Conservation (phyloP, 2,797 vertebrate genomes). For the Poecilia picta region DNA sequence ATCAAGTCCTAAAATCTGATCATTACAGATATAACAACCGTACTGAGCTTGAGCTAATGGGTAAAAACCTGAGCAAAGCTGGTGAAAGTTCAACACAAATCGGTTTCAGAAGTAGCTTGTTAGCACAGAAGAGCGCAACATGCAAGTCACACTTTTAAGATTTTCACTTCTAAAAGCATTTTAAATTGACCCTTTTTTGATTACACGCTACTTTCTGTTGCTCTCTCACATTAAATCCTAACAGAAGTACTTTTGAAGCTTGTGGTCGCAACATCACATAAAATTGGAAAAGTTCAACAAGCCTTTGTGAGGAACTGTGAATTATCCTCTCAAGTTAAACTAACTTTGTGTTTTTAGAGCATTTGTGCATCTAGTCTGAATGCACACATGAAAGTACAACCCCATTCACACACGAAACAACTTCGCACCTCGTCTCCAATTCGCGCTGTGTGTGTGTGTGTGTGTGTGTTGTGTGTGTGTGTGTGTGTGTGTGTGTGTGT, state of each 20-base stretch:
- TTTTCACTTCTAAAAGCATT: not conserved
- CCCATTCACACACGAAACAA: slow-evolving; percentile 16
- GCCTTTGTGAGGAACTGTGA: not conserved
- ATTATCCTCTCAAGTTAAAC: not conserved
- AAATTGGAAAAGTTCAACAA: not conserved
- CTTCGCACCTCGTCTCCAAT: slow-evolving; percentile 31
- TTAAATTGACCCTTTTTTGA: not conserved
- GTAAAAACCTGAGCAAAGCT: not conserved
- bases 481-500: slow-evolving; percentile 15
- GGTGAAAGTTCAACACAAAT: not conserved
- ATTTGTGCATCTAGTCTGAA: slow-evolving; percentile 69
- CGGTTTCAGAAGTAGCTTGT: not conserved
- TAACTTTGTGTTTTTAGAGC: not conserved
- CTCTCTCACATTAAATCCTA: not conserved
- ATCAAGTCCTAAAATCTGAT: not conserved
- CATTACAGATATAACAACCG: not conserved
- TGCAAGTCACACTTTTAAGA: not conserved
- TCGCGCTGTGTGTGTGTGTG: slow-evolving; percentile 18
- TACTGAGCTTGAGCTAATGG: not conserved
- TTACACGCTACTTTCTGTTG: not conserved
- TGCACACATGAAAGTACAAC: slow-evolving; percentile 37
- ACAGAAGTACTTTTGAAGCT: too few species aligned
- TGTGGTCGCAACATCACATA: not conserved
- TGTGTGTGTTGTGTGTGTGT: not conserved
- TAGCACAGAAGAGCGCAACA: not conserved